These are phyloP conservation scores for Bombylius discolor DNA, from an alignment of 2,888 invertebrate species.

Conservation along the genomic window DNA sequence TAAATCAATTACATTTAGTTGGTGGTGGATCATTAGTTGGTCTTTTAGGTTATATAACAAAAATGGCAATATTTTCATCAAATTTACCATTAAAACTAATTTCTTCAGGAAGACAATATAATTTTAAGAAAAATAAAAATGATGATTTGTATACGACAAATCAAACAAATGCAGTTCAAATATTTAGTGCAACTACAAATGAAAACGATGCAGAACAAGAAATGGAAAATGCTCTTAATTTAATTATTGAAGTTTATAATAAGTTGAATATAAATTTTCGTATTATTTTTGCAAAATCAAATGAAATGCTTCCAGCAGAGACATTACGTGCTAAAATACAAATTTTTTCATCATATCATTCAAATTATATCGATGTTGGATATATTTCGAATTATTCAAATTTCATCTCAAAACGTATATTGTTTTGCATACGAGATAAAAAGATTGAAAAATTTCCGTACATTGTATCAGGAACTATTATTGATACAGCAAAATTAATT, in stretches of 20 bases:
- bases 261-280: conserved; percentile 54
- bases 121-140: conserved; percentile 13
- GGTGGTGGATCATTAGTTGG: conserved; percentile 62
- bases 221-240: conserved; percentile 43
- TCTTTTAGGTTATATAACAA: conserved; percentile 60
- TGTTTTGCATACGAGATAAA: conserved; percentile 51
- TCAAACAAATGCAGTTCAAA: conserved; percentile 54
- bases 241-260: conserved; percentile 47
- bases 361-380: conserved; percentile 58
- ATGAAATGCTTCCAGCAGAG: conserved; percentile 50
- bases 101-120: conserved; percentile 48
- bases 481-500: conserved; percentile 61
- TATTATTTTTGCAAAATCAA: conserved; percentile 47
- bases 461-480: conserved; percentile 56
- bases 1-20: conserved; percentile 55
- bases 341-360: conserved; percentile 54
- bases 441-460: conserved; percentile 47
- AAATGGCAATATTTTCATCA: conserved; percentile 47
- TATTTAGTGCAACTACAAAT: conserved; percentile 48
- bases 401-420: conserved; percentile 64
- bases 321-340: conserved; percentile 54
- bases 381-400: conserved; percentile 56
- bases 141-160: conserved; percentile 50
- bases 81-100: conserved; percentile 57
- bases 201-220: conserved; percentile 37